Conservation (phyloP, 2,113 vertebrate species). For the Podarcis raffonei region DNA sequence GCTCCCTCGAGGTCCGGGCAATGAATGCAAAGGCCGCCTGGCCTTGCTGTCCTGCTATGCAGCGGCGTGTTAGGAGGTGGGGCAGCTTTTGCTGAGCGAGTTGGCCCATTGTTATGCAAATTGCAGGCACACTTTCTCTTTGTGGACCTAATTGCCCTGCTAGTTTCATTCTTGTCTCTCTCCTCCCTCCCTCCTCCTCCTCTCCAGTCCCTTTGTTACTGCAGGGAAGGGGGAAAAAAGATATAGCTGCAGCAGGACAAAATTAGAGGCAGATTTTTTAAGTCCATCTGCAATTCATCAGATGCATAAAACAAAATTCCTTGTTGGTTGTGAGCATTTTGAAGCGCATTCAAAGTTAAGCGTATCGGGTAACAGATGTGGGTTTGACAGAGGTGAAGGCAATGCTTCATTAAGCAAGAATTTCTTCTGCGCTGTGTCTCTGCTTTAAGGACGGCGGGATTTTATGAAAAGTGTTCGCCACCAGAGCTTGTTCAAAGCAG, state of each 20-base stretch:
- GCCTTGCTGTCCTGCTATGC: conserved; percentile 22
- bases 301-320: conserved; percentile 17
- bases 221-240: not conserved
- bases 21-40: not conserved
- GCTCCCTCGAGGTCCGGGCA: not conserved
- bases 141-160: conserved; percentile 68
- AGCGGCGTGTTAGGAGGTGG: conserved; percentile 48
- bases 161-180: conserved; percentile 48
- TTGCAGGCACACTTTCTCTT: conserved; percentile 71
- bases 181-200: conserved; percentile 45
- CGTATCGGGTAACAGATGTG: conserved; percentile 22
- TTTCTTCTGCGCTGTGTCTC: conserved; percentile 50
- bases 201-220: conserved; percentile 37
- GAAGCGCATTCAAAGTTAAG: conserved; percentile 48
- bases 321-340: conserved; percentile 31
- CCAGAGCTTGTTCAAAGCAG: conserved; percentile 68
- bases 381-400: conserved; percentile 13
- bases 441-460: conserved; percentile 45
- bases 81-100: conserved; percentile 42
- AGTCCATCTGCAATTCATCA: not conserved
- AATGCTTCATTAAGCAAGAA: conserved; percentile 42
- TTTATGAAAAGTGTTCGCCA: conserved; percentile 58
- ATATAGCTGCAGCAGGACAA: conserved; percentile 23
- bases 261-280: conserved; percentile 37
- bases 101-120: conserved; percentile 75